Conservation (phyloP, 1,140 invertebrate genomes). For the Trachymyrmex cornetzi region DNA sequence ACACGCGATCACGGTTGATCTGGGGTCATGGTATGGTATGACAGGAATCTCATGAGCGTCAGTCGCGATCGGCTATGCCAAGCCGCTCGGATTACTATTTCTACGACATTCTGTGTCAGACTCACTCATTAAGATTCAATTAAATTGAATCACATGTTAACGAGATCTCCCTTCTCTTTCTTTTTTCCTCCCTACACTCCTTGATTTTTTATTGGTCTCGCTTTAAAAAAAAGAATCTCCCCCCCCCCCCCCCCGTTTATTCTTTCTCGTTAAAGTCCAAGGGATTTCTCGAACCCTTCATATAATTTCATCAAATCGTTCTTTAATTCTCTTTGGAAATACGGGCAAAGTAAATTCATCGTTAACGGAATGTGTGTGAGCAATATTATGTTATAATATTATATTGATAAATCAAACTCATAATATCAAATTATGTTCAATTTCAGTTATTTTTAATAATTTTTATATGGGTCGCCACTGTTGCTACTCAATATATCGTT, state of each 20-base stretch:
- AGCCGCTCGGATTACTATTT: conserved; percentile 68
- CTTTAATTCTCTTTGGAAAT: conserved; percentile 40
- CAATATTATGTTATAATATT: not conserved
- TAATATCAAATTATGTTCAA: too few species aligned
- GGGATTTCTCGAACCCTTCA: conserved; percentile 1
- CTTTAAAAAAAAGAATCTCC: conserved; percentile 44
- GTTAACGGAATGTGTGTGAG: not conserved
- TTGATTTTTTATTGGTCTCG: conserved; percentile 47
- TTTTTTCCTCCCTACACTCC: not conserved
- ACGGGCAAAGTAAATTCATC: not conserved
- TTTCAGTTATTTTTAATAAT: too few species aligned
- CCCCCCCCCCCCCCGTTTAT: not conserved
- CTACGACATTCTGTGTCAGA: conserved; percentile 69
- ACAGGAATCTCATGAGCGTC: conserved; percentile 71
- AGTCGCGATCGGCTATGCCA: conserved; percentile 61
- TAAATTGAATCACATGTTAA: conserved; percentile 58
- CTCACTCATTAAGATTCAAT: conserved; percentile 77
- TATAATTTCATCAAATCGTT: conserved; percentile 17
- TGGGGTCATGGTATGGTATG: conserved; percentile 60
- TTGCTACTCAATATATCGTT: too few species aligned
- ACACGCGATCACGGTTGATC: conserved; percentile 68
- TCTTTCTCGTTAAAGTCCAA: not conserved
- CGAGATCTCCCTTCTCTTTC: not conserved
- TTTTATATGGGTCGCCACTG: too few species aligned
- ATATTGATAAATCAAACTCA: not conserved